These are phyloP conservation scores for Drosophila melanocephala DNA, from an alignment of 2,888 invertebrate genomes.

Conservation along the genomic window DNA sequence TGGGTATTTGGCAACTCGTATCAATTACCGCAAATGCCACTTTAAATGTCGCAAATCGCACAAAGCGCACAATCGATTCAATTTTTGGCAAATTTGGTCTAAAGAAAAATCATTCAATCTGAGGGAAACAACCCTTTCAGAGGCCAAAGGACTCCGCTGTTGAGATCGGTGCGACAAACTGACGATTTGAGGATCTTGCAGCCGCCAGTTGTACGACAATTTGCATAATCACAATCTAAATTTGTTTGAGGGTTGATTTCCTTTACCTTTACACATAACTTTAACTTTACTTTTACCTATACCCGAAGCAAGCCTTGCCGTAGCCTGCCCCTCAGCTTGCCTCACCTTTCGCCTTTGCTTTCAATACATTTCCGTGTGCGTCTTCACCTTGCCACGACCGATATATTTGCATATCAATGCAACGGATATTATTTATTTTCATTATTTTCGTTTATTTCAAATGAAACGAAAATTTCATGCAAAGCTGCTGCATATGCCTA, in stretches of 20 bases:
- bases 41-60: constrained; percentile 71
- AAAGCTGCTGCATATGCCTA: constrained; percentile 63
- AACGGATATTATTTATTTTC: constrained; percentile 79
- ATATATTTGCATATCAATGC: constrained; percentile 80
- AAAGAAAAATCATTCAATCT: constrained; percentile 23
- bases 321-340: constrained; percentile 15
- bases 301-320: background rate
- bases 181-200: constrained; percentile 44
- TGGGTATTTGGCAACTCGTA: constrained; percentile 50
- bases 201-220: constrained; percentile 45
- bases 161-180: constrained; percentile 18
- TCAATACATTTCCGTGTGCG: constrained; percentile 70
- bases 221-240: constrained; percentile 73
- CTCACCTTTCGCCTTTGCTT: constrained; percentile 50
- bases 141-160: background rate
- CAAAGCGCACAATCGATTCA: constrained; percentile 69
- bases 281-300: background rate
- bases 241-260: constrained; percentile 60
- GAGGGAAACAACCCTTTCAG: constrained; percentile 16
- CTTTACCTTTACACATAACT: constrained; percentile 6
- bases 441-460: constrained; percentile 65
- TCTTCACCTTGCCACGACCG: constrained; percentile 57
- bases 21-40: constrained; percentile 78
- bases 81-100: constrained; percentile 73
- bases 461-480: constrained; percentile 67